Evolutionary conservation across 2,888 invertebrate genomes (phyloP).

Genomic region (Chrysodeixis includens): DNA sequence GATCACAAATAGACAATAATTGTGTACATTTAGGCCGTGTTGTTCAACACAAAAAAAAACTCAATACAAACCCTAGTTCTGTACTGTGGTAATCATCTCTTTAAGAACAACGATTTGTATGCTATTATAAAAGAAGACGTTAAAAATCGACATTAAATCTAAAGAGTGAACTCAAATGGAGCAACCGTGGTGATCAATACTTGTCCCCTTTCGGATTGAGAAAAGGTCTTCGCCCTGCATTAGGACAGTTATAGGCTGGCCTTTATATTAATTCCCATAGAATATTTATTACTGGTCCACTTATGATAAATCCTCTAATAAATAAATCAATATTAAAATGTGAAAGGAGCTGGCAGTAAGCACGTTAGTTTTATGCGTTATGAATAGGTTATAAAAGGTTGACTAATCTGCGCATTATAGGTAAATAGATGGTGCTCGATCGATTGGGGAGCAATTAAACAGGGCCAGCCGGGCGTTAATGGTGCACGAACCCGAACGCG

Average conservation of each 20-base stretch:
- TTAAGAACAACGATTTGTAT: too few relatives aligned
- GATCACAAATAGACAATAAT: too few relatives aligned
- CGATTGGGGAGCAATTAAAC: constrained; percentile 61
- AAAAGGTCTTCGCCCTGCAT: constrained; percentile 4
- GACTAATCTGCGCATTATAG: constrained; percentile 50
- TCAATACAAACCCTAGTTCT: too few relatives aligned
- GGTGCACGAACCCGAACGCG: constrained; percentile 43
- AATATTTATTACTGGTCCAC: not conserved
- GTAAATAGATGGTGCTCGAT: constrained; percentile 50
- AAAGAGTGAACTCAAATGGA: not conserved
- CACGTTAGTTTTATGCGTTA: constrained; percentile 16
- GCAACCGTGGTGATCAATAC: not conserved
- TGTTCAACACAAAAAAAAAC: too few relatives aligned
- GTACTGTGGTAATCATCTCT: too few relatives aligned
- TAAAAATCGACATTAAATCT: too few relatives aligned
- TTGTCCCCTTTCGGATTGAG: constrained; percentile 1
- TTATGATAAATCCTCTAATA: not conserved
- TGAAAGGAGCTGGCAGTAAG: not conserved
- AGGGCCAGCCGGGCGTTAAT: constrained; percentile 51
- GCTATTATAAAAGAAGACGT: too few relatives aligned
- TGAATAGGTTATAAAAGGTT: constrained; percentile 39
- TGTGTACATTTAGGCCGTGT: too few relatives aligned
- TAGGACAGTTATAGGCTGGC: constrained; percentile 1
- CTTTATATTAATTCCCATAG: not conserved
- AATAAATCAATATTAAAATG: constrained; percentile 1